Base-by-base conservation (phyloP, 1,140 invertebrate species). In the Aphelenchoides avenae region DNA sequence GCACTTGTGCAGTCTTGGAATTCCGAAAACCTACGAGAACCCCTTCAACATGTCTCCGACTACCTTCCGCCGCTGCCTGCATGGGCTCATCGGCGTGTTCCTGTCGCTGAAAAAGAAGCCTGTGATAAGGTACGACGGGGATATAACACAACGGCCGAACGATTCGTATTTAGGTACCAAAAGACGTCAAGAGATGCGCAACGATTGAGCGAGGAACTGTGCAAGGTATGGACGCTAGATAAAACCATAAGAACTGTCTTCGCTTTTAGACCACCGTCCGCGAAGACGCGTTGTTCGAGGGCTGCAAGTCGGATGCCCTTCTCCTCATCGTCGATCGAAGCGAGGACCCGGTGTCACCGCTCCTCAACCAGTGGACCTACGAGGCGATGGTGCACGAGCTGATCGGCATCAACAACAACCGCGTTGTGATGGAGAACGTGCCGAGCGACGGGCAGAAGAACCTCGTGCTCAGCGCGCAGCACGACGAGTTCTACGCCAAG, bases 311-410 rank as follows among this genome's bases (percentile, higher is more conserved):
- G 6, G 70, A 70, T 20, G 47, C 50, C 15, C 33, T 69, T 11
- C 36, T 71, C n/a, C 20, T 69, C 3, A 55, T 73, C 11, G 11
- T 75, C 15, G 67, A 73, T 46, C 30, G 69, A 51, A 70, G 34
- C 39, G 66, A 66, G 78, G 95, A 98, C 83, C 87, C 91, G 0
- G 86, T 98, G 0, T 96, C 95, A 2, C 94, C 94, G 0, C 78
- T 98, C 41, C 78, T 98, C n/a, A 95, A 90, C 81, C 93, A 91
- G 83, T 99, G 95, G 95, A 98, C 93, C 0, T 99, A 99, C 80
- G 93, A 99, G 80, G 93, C 93, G 6, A 98, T 99, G 94, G 91
- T 99, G 2, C 94, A 99, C 79, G 93, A 99, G 81, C 79, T 98
- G 40, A 78, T 99, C 24, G 87, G 86, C 0, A 94, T 98, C 63